Evolutionary conservation across 2,888 invertebrate genomes (phyloP), one percentile per base, ranked within the genome.

Genomic region (Cosmia pyralina): DNA sequence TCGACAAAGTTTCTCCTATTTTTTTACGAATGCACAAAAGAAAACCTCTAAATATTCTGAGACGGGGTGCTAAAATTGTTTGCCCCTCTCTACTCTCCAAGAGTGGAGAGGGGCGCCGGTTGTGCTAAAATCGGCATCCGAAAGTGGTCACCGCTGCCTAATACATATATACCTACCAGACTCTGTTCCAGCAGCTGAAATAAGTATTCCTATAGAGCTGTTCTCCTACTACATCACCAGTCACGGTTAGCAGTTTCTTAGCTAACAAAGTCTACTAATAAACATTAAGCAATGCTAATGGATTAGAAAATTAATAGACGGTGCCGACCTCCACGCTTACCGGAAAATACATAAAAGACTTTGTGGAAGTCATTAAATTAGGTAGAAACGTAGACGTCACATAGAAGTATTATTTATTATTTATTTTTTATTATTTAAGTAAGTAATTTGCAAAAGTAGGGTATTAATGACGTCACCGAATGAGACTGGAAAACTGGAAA

Each of bases 331-430:
- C 28, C 50, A 10, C 17, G 19, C 28, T 50, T 46, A 22, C 55
- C 10, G 17, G 50, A 62, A 69, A 69, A 55, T 38, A 46, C 50
- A 52, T 75, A 38, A 59, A 74, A 22, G 34, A 44, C 57, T 70
- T 62, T 22, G 44, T 50, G 41, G 22, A 50, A 34, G 17, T 50
- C 69, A 13, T 77, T n/a, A 77, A 77, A 77, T 69, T 57, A 28
- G 1, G 34, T 44, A 22, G 55, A 17, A 44, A 52, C 7, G 44
- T 52, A 58, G 22, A n/a, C n/a, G 28, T 34, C n/a, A 57, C n/a
- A n/a, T n/a, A n/a, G n/a, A n/a, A n/a, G n/a, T n/a, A n/a, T n/a
- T n/a, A n/a, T n/a, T n/a, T n/a, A n/a, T n/a, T n/a, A n/a, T n/a
- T n/a, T n/a, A n/a, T n/a, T n/a, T n/a, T n/a, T n/a, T n/a, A n/a